These are phyloP conservation scores for Nymphicus hollandicus DNA, from an alignment of 2,113 vertebrate genomes.

Conservation along the genomic window DNA sequence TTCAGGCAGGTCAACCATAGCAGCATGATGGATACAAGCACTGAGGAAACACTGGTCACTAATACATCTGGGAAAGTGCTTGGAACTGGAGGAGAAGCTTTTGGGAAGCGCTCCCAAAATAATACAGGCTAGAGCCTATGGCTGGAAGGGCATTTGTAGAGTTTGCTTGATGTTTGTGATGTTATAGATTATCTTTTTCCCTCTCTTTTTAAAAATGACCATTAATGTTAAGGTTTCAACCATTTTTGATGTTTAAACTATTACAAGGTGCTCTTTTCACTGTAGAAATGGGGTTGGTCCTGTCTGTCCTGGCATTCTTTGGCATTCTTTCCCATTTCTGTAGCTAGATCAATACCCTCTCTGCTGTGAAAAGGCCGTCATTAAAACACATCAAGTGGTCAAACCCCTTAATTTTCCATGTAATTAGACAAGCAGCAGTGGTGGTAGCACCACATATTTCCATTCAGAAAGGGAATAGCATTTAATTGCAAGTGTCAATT, in stretches of 20 bases:
- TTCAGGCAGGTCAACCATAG: neutral
- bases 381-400: conserved; percentile 22
- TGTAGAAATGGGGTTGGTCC: neutral
- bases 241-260: neutral
- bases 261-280: neutral
- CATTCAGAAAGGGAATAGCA: neutral
- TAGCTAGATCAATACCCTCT: neutral
- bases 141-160: neutral
- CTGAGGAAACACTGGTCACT: neutral
- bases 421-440: conserved; percentile 45
- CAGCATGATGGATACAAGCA: neutral
- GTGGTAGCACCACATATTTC: neutral
- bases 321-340: neutral
- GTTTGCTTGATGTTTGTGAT: accelerated
- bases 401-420: conserved; percentile 47
- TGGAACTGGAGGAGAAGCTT: neutral
- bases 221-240: neutral
- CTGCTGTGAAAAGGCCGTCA: neutral
- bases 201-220: neutral
- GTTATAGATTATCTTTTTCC: neutral
- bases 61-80: neutral
- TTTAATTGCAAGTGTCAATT: neutral
- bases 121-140: accelerated
- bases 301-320: neutral
- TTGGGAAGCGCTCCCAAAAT: neutral